These are phyloP conservation scores for Stenodera caucasica DNA, from an alignment of 2,888 invertebrate species.

Conservation along the genomic window DNA sequence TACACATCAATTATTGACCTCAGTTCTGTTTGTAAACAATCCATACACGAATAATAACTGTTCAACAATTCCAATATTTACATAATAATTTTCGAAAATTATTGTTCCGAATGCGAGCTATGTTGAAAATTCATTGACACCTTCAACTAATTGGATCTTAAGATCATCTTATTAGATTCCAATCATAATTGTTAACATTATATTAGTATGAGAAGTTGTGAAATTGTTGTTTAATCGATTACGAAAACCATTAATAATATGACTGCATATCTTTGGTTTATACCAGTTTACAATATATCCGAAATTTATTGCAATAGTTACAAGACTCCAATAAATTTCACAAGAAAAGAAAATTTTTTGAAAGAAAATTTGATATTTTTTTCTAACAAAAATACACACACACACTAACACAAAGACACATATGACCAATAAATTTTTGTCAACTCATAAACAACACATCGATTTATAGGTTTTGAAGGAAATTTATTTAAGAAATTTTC, in stretches of 20 bases:
- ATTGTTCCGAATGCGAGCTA: neutral
- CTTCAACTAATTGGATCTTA: neutral
- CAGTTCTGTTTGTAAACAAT: neutral
- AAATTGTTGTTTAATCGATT: constrained; percentile 6
- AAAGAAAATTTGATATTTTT: neutral
- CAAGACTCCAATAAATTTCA: constrained; percentile 2
- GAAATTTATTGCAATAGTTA: constrained; percentile 5
- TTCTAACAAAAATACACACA: neutral
- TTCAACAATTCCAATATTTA: neutral
- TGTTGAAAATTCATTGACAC: neutral
- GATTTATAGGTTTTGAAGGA: neutral
- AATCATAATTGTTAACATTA: neutral
- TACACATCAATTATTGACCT: neutral
- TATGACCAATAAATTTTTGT: constrained; percentile 8
- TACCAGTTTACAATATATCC: neutral
- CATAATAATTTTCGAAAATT: neutral
- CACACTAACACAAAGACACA: neutral
- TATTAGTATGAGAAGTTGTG: neutral
- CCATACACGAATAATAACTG: neutral
- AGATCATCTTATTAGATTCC: constrained; percentile 6
- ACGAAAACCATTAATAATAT: neutral
- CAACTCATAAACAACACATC: constrained; percentile 4
- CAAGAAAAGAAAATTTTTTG: neutral
- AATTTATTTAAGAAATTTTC: neutral
- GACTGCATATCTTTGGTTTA: constrained; percentile 6